A percentile compares a stretch with the other conserved stretches of the same genome.
Conservation (phyloP, 2,797 vertebrate genomes). For the Arrhamphus sclerolepis region DNA sequence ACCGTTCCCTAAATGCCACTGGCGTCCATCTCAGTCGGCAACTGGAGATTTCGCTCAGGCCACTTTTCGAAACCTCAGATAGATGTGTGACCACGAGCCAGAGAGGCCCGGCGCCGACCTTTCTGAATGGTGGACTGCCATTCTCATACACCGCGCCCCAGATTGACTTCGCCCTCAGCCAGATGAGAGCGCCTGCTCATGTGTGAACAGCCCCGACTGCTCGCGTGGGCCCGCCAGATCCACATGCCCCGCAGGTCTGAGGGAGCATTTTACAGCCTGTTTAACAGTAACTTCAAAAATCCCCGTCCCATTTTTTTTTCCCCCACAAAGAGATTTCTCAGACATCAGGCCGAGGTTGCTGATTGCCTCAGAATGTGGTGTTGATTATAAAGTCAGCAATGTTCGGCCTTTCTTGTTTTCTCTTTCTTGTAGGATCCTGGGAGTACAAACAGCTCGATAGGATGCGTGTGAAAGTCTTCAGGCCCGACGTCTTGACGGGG, state of each 20-base stretch:
- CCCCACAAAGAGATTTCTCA: conserved; percentile 64
- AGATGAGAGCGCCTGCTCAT: conserved; percentile 72
- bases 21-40: conserved; percentile 29
- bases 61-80: conserved; percentile 45
- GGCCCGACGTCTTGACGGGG: conserved; percentile 70
- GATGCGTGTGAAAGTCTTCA: conserved; percentile 77
- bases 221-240: conserved; percentile 50
- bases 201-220: conserved; percentile 69
- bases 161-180: conserved; percentile 68
- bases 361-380: conserved; percentile 71
- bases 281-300: conserved; percentile 74
- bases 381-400: conserved; percentile 80
- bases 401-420: conserved; percentile 75
- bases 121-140: conserved; percentile 59
- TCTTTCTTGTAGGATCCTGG: conserved; percentile 78
- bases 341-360: conserved; percentile 56
- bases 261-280: conserved; percentile 79
- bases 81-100: conserved; percentile 51
- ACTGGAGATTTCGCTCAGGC: conserved; percentile 20
- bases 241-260: conserved; percentile 62
- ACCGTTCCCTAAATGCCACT: conserved; percentile 40
- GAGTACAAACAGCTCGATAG: conserved; percentile 80
- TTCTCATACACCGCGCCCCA: conserved; percentile 51
- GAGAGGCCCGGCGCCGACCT: conserved; percentile 48
- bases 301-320: conserved; percentile 30